phyloP scores from a whole-genome alignment of 2,888 invertebrate species.

The Drosophila kuntzei region DNA sequence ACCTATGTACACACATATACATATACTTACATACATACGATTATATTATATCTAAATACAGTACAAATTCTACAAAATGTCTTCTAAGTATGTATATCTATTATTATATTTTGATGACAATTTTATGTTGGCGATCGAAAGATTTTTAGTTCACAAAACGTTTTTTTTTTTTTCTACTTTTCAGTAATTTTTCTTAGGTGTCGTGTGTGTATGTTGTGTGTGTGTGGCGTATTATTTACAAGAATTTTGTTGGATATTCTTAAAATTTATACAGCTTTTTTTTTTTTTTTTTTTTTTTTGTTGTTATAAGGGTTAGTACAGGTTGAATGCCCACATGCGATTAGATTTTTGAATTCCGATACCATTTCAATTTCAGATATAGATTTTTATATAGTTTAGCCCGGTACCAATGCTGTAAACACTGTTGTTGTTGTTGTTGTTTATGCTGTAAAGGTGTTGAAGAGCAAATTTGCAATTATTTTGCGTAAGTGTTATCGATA shows the following conservation, averaged over 20 bases:
- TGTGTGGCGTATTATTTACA: slow-evolving; percentile 51
- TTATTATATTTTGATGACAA: slow-evolving; percentile 29
- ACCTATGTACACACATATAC: slow-evolving; percentile 38
- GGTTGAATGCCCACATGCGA: slow-evolving; percentile 44
- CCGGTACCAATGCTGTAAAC: slow-evolving; percentile 15
- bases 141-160: slow-evolving; percentile 23
- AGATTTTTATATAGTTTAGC: neutral
- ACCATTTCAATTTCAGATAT: slow-evolving; percentile 7
- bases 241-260: slow-evolving; percentile 34
- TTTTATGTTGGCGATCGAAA: slow-evolving; percentile 19
- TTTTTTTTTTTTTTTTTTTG: too few species aligned
- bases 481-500: slow-evolving; percentile 28
- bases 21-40: slow-evolving; percentile 28
- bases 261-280: slow-evolving; percentile 9
- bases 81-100: slow-evolving; percentile 13
- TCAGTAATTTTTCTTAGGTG: slow-evolving; percentile 15
- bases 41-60: slow-evolving; percentile 31
- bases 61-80: slow-evolving; percentile 31
- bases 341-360: slow-evolving; percentile 16
- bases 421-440: slow-evolving; percentile 7
- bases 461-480: slow-evolving; percentile 12
- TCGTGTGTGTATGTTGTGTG: slow-evolving; percentile 19
- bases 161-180: slow-evolving; percentile 8
- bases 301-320: slow-evolving; percentile 50
- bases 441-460: slow-evolving; percentile 16